Percentiles rank a stretch among this genome's conserved stretches.
phyloP scores from a whole-genome alignment of 37 sponge, comb jelly and placozoan genomes.

The Oscarella lobularis region DNA sequence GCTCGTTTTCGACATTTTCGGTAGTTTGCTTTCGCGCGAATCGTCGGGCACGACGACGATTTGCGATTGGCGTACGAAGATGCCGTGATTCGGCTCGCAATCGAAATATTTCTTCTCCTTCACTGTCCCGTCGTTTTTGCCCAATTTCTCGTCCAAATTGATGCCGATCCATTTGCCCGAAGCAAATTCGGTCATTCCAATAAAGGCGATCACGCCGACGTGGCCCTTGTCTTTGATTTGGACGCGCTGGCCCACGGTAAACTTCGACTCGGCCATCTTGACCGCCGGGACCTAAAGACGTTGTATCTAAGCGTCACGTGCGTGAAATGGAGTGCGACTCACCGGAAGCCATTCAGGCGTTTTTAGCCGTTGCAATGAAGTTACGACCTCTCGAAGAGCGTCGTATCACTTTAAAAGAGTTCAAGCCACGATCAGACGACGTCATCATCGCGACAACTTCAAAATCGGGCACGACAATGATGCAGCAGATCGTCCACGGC shows the following conservation, averaged over 20 bases:
- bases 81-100: not conserved
- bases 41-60: not conserved
- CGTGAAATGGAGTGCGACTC: too few species aligned
- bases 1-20: too few species aligned
- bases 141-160: conserved; percentile 61
- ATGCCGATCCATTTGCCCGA: conserved; percentile 95
- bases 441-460: too few species aligned
- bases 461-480: too few species aligned
- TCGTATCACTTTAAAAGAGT: too few species aligned
- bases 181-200: conserved; percentile 81
- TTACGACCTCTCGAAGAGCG: too few species aligned
- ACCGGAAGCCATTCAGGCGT: too few species aligned
- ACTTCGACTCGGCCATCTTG: not conserved
- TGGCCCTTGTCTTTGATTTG: conserved; percentile 2
- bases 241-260: not conserved
- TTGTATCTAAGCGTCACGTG: too few species aligned
- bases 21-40: not conserved
- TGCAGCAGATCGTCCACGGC: too few species aligned
- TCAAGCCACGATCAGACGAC: too few species aligned
- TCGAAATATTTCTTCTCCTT: conserved; percentile 38
- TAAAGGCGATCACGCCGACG: not conserved
- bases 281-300: too few species aligned
- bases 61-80: conserved; percentile 4
- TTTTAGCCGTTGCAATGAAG: too few species aligned
- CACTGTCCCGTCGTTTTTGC: conserved; percentile 90